phyloP scores from a whole-genome alignment of 2,888 invertebrate genomes.

The Eurytoma californica region DNA sequence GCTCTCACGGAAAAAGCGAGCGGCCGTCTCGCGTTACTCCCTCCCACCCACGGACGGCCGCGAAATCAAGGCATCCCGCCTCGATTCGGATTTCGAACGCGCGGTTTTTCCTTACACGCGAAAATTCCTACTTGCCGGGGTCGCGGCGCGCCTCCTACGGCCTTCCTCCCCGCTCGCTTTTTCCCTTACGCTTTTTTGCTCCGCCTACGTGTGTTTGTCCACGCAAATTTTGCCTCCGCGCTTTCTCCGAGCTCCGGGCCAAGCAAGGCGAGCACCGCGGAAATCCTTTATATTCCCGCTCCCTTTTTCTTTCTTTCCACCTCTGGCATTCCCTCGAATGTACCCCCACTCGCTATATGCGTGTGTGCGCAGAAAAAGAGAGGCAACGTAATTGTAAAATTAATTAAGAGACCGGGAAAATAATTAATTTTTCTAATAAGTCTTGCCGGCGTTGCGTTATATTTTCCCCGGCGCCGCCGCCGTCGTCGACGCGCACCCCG shows the following conservation, averaged over 20 bases:
- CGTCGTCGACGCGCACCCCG: conserved; percentile 50
- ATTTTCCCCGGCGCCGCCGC: conserved; percentile 62
- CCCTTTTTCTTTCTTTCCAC: conserved; percentile 47
- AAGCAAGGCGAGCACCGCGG: conserved; percentile 19
- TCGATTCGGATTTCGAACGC: conserved; percentile 55
- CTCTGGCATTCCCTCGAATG: conserved; percentile 15
- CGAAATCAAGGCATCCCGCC: conserved; percentile 36
- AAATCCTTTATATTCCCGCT: conserved; percentile 50
- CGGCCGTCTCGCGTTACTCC: conserved; percentile 51
- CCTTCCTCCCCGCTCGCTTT: conserved; percentile 2
- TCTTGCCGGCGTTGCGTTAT: conserved; percentile 66
- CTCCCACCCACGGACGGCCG: not conserved
- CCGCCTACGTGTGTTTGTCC: conserved; percentile 26
- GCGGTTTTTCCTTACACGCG: conserved; percentile 53
- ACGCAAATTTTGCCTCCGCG: conserved; percentile 35
- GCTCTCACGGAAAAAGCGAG: conserved; percentile 14
- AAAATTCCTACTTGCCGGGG: conserved; percentile 16
- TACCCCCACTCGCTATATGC: not conserved
- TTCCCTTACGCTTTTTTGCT: not conserved
- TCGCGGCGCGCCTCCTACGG: conserved; percentile 3
- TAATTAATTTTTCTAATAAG: conserved; percentile 76
- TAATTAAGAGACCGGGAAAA: conserved; percentile 74
- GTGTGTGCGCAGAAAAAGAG: not conserved
- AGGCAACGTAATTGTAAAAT: conserved; percentile 71
- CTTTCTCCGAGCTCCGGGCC: not conserved